phyloP scores from a whole-genome alignment of 2,888 invertebrate species.

The Aspidapion aeneum region DNA sequence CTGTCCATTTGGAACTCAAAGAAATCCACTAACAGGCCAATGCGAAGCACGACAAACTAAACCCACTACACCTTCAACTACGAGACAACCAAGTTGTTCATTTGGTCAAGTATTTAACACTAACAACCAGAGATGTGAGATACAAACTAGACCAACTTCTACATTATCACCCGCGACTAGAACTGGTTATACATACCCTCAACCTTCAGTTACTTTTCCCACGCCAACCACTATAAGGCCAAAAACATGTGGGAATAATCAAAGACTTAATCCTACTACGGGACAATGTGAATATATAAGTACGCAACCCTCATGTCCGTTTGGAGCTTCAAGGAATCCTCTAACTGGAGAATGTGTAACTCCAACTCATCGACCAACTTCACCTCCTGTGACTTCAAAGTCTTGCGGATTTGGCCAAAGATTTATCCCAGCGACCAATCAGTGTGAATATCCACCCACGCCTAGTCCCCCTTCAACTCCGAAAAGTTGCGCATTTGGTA shows the following conservation, averaged over 20 bases:
- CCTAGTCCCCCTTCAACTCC: no score
- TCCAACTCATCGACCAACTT: not conserved
- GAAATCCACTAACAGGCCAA: conserved; percentile 8
- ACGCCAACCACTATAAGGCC: not conserved
- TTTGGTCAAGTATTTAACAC: conserved; percentile 13
- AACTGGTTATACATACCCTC: conserved; percentile 7
- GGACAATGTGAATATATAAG: not conserved
- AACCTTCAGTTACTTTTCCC: not conserved
- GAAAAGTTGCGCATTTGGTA: conserved; percentile 12
- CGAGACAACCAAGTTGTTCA: conserved; percentile 3
- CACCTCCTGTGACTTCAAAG: no score
- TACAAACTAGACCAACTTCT: not conserved
- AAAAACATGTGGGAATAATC: conserved; percentile 31
- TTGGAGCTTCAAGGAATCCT: not conserved
- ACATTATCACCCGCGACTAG: not conserved
- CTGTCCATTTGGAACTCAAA: conserved; percentile 5
- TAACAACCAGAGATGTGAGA: conserved; percentile 13
- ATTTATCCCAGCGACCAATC: conserved; percentile 1
- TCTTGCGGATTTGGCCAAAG: not conserved
- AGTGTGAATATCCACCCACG: not conserved
- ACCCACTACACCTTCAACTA: conserved; percentile 13
- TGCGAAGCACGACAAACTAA: conserved; percentile 7
- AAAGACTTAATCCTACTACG: conserved; percentile 6
- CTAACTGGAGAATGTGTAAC: not conserved
- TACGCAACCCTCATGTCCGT: not conserved